Evolutionary conservation across 2,888 invertebrate species (phyloP), one percentile per base, ranked within the genome.

Genomic region (Blera fallax): DNA sequence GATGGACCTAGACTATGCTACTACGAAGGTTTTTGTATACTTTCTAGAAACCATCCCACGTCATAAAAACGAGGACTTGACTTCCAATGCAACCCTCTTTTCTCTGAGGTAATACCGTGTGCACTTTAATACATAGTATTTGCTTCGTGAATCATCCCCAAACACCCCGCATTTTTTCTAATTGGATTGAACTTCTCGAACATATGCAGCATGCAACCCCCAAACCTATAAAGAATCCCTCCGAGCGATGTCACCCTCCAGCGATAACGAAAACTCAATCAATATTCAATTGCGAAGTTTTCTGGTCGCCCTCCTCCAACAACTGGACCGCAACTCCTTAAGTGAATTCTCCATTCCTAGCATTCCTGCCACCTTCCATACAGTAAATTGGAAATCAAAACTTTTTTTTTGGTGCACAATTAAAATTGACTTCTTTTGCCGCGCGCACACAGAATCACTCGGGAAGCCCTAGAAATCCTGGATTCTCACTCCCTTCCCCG

Each of bases 271-370:
- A 45, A 45, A 14, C 45, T 21, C 64, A 74, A 74, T 74, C 62
- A 74, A 74, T 74, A 64, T 43, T 74, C 54, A 54, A 64, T 64
- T 74, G 54, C 3, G 11, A 45, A 64, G 27, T 54, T 54, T 16
- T 43, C 24, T 34, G 16, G 7, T 24, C 40, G 4, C 3, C n/a
- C 11, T 11, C 37, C 18, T 27, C 18, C 6, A 54, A 40, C 54
- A 64, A 54, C 43, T 45, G 64, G 56, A 74, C 70, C 24, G 14
- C 40, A 50, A 27, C 29, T 27, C 14, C 32, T 40, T 37, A 52
- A 73, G 16, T 43, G 60, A 40, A 40, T 48, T 54, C 8, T 1
- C 48, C 48, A 21, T 48, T 10, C 48, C 21, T 48, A 21, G 21
- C 48, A 21, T 48, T 10, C 48, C 21, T 48, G 48, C 45, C 58